Base-by-base conservation (phyloP, 1,140 invertebrate species). In the Mercenaria mercenaria region DNA sequence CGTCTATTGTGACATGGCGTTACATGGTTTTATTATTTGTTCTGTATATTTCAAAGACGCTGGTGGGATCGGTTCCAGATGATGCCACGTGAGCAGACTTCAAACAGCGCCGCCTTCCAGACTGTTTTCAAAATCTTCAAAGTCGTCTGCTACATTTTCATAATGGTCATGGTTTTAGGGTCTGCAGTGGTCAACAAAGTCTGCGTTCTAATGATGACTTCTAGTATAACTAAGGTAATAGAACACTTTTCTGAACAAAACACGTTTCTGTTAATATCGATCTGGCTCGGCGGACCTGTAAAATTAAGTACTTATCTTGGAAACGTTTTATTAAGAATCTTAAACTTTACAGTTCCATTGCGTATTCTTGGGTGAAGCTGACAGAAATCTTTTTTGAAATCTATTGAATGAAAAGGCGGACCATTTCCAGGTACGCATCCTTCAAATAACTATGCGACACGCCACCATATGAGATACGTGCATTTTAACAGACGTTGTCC, bases 61-160 rank as follows among this genome's bases (percentile, higher is more conserved):
- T 72, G 89, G 32, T 94, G 94, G 94, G 94, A 94, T 52, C 77
- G 92, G 39, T 94, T 94, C 74, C 94, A 94, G 50, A 93, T 92
- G 88, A 93, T 94, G n/a, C 94, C 94, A n/a, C 69, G 94, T 41
- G 94, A 94, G 39, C 81, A 91, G 15, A 72, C 91, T 15, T 89
- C 90, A 13, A 91, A 79, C n/a, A 89, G 91, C 59, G 88, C 93
- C 29, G 89, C 85, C 26, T 91, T 93, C 18, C 77, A 82, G 34
- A 86, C 91, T 15, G 84, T 93, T 18, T 64, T 94, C 39, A 92
- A 93, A 84, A 41, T 90, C 8, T 93, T 94, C 74, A 94, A 95
- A 87, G 89, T 93, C 26, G 39, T 94, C 26, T 93, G 91, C 77
- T 94, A 94, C 41, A 29, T 92, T 1, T 59, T 94, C 2, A 47